Evolutionary conservation across 2,888 invertebrate genomes (phyloP).

Genomic region (Xestia c-nigrum): DNA sequence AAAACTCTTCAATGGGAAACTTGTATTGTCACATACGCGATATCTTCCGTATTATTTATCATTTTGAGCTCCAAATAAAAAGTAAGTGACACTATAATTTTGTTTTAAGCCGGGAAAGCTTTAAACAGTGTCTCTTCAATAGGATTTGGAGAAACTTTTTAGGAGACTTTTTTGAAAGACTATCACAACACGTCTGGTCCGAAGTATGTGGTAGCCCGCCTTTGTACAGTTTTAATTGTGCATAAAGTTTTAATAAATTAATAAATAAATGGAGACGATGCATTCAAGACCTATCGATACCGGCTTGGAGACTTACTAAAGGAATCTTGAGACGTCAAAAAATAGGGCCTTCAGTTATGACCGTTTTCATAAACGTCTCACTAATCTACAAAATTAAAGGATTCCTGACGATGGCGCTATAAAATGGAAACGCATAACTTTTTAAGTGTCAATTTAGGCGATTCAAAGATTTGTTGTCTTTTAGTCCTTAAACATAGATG

Average conservation of each 20-base stretch:
- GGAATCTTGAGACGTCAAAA: background rate
- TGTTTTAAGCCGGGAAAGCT: too few relatives aligned
- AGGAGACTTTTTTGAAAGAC: background rate
- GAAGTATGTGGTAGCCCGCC: background rate
- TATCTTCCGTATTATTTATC: too few relatives aligned
- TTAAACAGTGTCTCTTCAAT: background rate
- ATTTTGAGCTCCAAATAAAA: too few relatives aligned
- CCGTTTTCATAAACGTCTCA: background rate
- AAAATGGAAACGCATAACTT: background rate
- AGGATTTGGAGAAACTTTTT: background rate
- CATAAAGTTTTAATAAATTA: too few relatives aligned
- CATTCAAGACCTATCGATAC: constrained; percentile 24
- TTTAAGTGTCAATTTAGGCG: background rate
- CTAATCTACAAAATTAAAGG: background rate
- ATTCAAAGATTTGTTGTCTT: background rate
- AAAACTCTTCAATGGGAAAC: background rate
- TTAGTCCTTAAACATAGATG: background rate
- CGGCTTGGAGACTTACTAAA: background rate
- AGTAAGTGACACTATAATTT: too few relatives aligned
- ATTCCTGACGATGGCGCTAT: background rate
- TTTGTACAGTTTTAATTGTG: too few relatives aligned
- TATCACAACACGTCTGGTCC: background rate
- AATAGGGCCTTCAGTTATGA: background rate
- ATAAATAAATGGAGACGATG: constrained; percentile 4
- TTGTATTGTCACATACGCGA: too few relatives aligned